Evolutionary conservation across 2,113 vertebrate genomes (phyloP).

Genomic region (Acrocephalus kingi): DNA sequence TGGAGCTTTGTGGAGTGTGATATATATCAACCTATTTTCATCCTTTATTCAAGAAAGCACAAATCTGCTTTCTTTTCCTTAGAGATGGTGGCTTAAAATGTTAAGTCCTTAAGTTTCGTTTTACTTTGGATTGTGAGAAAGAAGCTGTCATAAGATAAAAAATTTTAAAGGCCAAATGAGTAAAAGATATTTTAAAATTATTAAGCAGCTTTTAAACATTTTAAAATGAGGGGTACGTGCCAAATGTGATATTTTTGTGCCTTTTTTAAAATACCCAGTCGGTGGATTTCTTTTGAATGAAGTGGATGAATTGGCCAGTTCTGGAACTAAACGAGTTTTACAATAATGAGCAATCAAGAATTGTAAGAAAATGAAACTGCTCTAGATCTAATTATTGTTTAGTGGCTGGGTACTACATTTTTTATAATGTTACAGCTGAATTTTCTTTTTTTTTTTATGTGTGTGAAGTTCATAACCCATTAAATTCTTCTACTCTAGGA

Average conservation of each 20-base stretch:
- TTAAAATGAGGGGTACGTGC: background rate
- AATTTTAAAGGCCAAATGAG: background rate
- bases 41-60: background rate
- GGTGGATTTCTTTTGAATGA: background rate
- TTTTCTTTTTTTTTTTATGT: background rate
- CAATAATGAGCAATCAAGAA: background rate
- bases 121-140: background rate
- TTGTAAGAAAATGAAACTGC: background rate
- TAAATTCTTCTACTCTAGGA: background rate
- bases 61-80: background rate
- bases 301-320: background rate
- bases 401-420: background rate
- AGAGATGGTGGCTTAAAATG: background rate
- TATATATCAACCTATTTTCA: background rate
- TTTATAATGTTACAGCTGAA: background rate
- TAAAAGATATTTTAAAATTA: background rate
- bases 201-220: background rate
- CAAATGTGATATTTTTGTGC: background rate
- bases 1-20: background rate
- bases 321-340: background rate
- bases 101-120: background rate
- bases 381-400: background rate
- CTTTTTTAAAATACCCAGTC: background rate
- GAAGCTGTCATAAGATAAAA: background rate
- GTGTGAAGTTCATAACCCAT: background rate